phyloP scores from a whole-genome alignment of 2,113 vertebrate genomes.

The Salminus brasiliensis region DNA sequence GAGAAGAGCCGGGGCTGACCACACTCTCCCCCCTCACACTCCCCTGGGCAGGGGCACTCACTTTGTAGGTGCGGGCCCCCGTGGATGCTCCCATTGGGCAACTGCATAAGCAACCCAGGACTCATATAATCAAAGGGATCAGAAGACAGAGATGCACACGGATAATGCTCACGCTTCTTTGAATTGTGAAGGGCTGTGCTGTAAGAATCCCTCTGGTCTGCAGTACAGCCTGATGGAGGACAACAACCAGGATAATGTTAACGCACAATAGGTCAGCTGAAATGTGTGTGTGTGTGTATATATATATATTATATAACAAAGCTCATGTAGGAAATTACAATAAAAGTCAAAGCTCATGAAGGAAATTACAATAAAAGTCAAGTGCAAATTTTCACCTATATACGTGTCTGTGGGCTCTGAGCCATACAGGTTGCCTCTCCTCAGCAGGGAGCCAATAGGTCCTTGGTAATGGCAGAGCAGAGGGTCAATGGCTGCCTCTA shows the following conservation, averaged over 20 bases:
- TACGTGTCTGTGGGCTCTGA: constrained; percentile 74
- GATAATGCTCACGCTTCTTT: constrained; percentile 79
- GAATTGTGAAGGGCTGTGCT: constrained; percentile 70
- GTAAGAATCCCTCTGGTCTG: constrained; percentile 80
- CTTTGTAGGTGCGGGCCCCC: constrained; percentile 63
- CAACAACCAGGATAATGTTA: not conserved
- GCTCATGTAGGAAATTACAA: not conserved
- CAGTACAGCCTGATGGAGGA: constrained; percentile 70
- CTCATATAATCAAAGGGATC: constrained; percentile 79
- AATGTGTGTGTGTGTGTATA: no score
- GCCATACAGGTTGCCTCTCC: constrained; percentile 78
- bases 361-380: not conserved
- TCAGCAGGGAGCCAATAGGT: constrained; percentile 76
- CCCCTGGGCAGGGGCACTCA: constrained; percentile 65
- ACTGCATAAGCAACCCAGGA: constrained; percentile 66
- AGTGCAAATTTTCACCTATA: constrained; percentile 58
- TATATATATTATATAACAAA: no score
- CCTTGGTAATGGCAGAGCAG: constrained; percentile 87
- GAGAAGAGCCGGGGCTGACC: constrained; percentile 60
- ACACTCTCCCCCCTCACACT: constrained; percentile 70
- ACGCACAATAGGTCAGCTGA: not conserved
- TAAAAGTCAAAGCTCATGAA: not conserved
- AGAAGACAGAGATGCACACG: constrained; percentile 65
- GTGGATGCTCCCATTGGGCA: constrained; percentile 62
- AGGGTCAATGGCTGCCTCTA: constrained; percentile 84